A percentile compares a stretch with the other conserved stretches of the same genome.
These are phyloP conservation scores for Caenorhabditis imperialis DNA, from an alignment of 2,888 invertebrate species.

Conservation along the genomic window DNA sequence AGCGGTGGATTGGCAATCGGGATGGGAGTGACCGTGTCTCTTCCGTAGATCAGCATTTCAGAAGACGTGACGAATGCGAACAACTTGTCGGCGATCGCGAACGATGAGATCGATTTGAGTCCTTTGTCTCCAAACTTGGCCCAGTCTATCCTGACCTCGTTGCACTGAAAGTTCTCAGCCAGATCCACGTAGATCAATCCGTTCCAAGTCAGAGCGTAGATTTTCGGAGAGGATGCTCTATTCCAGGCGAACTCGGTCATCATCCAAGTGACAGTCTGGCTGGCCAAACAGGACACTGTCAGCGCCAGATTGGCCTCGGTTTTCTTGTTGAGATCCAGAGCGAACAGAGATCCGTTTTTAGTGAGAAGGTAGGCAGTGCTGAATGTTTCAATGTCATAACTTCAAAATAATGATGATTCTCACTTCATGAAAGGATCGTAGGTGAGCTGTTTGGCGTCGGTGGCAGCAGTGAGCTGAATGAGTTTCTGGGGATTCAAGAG, in stretches of 20 bases:
- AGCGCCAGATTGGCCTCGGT: constrained; percentile 74
- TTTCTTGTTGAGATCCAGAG: constrained; percentile 68
- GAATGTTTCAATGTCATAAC: constrained; percentile 38
- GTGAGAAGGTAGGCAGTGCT: constrained; percentile 76
- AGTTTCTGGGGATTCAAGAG: constrained; percentile 71
- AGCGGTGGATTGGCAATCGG: constrained; percentile 74
- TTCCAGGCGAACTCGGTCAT: constrained; percentile 76
- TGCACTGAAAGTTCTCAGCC: constrained; percentile 67
- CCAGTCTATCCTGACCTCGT: constrained; percentile 75
- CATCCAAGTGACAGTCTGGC: constrained; percentile 74
- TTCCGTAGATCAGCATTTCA: constrained; percentile 74
- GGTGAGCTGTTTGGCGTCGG: constrained; percentile 77
- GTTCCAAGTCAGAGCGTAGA: constrained; percentile 77
- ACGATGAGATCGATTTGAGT: constrained; percentile 73
- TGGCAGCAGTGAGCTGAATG: constrained; percentile 71
- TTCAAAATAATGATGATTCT: constrained; percentile 6
- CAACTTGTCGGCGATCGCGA: constrained; percentile 76
- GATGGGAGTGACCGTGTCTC: constrained; percentile 66
- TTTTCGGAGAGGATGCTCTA: constrained; percentile 72
- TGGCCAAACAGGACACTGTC: constrained; percentile 68
- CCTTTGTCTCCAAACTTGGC: constrained; percentile 75
- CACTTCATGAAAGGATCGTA: constrained; percentile 78
- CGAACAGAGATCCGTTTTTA: constrained; percentile 75
- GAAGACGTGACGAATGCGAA: constrained; percentile 76
- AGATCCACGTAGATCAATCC: constrained; percentile 64